Percentiles rank a stretch among this genome's conserved stretches.
phyloP scores from a whole-genome alignment of 2,797 vertebrate genomes.

The Vespertilio murinus region DNA sequence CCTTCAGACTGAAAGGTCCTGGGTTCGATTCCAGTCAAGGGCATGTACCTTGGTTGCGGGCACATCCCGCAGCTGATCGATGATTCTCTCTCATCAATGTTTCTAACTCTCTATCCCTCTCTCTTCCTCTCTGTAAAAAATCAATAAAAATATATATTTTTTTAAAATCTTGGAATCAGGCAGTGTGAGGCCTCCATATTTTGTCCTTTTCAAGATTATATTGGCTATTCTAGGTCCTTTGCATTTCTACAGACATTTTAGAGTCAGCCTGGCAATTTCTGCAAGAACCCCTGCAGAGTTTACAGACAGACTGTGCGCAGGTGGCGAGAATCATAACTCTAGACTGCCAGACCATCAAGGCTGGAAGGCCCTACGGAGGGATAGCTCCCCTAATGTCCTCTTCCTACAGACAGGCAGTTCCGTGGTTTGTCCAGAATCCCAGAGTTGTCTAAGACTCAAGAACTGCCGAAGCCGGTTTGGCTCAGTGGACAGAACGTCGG shows the following conservation, averaged over 20 bases:
- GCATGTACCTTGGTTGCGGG: no score
- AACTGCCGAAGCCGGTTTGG: no score
- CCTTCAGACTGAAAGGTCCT: no score
- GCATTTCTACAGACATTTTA: neutral
- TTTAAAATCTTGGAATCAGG: neutral
- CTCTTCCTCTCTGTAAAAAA: no score
- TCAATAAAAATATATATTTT: no score
- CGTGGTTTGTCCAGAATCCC: neutral
- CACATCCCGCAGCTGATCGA: no score
- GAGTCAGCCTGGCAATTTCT: neutral
- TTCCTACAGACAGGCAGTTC: neutral
- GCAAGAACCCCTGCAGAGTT: neutral
- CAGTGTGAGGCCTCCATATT: neutral
- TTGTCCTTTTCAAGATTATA: neutral
- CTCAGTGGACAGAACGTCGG: no score
- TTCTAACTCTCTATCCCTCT: neutral
- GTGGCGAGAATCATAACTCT: neutral
- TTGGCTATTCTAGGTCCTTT: neutral
- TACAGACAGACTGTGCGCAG: neutral
- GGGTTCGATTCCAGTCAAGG: no score
- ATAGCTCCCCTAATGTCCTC: neutral
- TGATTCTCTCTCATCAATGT: no score
- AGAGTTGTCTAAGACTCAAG: neutral
- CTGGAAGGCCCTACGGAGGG: neutral
- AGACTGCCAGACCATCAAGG: neutral